A percentile compares a stretch with the other conserved stretches of the same genome.
Evolutionary conservation across 1,140 invertebrate species (phyloP).

Genomic region (Scaptomyza hsui): DNA sequence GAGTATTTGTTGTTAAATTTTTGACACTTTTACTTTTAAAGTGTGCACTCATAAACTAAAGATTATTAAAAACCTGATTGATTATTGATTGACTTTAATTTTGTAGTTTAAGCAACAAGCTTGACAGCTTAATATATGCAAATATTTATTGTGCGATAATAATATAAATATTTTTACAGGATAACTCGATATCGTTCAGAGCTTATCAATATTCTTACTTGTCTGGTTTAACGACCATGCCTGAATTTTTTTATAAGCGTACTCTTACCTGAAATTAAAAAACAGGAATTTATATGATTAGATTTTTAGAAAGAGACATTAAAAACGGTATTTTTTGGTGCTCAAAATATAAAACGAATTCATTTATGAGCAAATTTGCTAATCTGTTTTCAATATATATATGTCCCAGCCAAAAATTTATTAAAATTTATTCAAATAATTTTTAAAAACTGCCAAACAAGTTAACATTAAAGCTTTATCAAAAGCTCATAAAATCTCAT

Average conservation of each 20-base stretch:
- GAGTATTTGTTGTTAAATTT: constrained; percentile 18
- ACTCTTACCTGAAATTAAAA: constrained; percentile 38
- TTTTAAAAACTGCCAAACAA: background rate
- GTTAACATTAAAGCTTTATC: background rate
- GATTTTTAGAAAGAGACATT: constrained; percentile 2
- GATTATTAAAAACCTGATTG: constrained; percentile 16
- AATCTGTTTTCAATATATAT: no score
- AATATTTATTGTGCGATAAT: background rate
- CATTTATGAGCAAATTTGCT: background rate
- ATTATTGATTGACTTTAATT: constrained; percentile 21
- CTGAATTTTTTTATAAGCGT: constrained; percentile 1
- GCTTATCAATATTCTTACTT: constrained; percentile 4
- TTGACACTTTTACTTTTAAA: constrained; percentile 44
- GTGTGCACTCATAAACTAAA: constrained; percentile 9
- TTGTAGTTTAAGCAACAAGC: background rate
- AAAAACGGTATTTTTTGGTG: background rate
- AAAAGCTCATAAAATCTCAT: background rate
- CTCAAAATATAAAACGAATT: background rate
- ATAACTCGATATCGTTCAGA: background rate
- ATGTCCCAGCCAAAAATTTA: no score
- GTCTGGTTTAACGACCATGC: background rate
- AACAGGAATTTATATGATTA: constrained; percentile 21
- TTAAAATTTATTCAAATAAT: background rate
- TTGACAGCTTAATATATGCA: background rate
- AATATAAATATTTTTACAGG: background rate